A percentile compares a stretch with the other conserved stretches of the same genome.
phyloP scores from a whole-genome alignment of 2,113 vertebrate species.

The Nyctereutes procyonoides region DNA sequence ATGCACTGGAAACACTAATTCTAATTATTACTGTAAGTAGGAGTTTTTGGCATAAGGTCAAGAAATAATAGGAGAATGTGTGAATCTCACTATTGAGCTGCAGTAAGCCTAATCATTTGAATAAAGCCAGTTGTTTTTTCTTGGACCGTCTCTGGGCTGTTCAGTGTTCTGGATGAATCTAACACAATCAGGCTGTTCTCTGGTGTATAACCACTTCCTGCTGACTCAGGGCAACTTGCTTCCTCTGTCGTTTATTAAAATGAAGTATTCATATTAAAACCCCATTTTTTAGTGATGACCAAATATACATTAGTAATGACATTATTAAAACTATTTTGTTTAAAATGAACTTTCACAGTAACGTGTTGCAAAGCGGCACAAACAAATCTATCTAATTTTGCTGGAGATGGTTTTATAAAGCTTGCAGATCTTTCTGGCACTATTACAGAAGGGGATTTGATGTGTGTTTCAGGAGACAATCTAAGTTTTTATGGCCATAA shows the following conservation, averaged over 20 bases:
- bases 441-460: constrained; percentile 78
- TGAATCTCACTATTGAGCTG: constrained; percentile 87
- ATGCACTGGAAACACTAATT: constrained; percentile 90
- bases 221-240: constrained; percentile 89
- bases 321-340: constrained; percentile 87
- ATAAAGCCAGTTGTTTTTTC: constrained; percentile 88
- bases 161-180: constrained; percentile 90
- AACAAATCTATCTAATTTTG: constrained; percentile 84
- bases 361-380: constrained; percentile 80
- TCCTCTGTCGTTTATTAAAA: constrained; percentile 91
- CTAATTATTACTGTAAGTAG: constrained; percentile 92
- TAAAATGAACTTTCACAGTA: constrained; percentile 85
- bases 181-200: constrained; percentile 91
- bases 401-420: constrained; percentile 79
- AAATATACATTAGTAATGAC: constrained; percentile 85
- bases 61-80: constrained; percentile 92
- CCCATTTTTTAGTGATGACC: constrained; percentile 85
- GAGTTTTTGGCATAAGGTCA: constrained; percentile 91
- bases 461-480: constrained; percentile 83
- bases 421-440: constrained; percentile 79
- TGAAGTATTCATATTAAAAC: constrained; percentile 87
- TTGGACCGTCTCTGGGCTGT: constrained; percentile 86
- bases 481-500: constrained; percentile 84
- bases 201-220: constrained; percentile 90
- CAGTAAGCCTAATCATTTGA: constrained; percentile 91